A percentile compares a stretch with the other conserved stretches of the same genome.
Evolutionary conservation across 2,888 invertebrate species (phyloP).

Genomic region (Temnothorax unifasciatus): DNA sequence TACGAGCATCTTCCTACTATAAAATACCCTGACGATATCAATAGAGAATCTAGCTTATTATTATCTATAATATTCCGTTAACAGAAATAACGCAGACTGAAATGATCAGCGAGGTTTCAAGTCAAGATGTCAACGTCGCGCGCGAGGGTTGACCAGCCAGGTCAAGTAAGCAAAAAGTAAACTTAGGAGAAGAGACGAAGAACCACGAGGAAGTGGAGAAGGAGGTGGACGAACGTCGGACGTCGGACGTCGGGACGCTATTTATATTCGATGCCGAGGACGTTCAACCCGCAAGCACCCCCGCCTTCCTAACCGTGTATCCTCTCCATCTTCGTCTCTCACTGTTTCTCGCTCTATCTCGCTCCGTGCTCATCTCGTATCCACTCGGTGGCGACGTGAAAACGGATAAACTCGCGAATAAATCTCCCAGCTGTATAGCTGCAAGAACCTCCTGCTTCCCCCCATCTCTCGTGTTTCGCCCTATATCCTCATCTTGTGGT

Average conservation of each 20-base stretch:
- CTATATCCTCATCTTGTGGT: slow-evolving; percentile 45
- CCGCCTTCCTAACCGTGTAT: slow-evolving; percentile 67
- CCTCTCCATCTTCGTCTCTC: slow-evolving; percentile 61
- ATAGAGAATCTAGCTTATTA: background rate
- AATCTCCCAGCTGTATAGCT: slow-evolving; percentile 75
- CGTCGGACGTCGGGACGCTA: slow-evolving; percentile 76
- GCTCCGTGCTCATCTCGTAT: slow-evolving; percentile 64
- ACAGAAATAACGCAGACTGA: slow-evolving; percentile 10
- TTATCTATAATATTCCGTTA: background rate
- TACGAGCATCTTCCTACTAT: background rate
- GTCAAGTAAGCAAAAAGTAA: slow-evolving; percentile 57
- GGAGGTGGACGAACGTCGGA: slow-evolving; percentile 72
- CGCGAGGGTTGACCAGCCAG: slow-evolving; percentile 36
- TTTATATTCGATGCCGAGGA: slow-evolving; percentile 81
- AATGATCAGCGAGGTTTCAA: slow-evolving; percentile 21
- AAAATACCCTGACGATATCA: background rate
- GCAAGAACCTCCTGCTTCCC: slow-evolving; percentile 52
- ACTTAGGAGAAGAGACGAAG: slow-evolving; percentile 55
- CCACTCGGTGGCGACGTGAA: slow-evolving; percentile 74
- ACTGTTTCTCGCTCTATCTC: slow-evolving; percentile 52
- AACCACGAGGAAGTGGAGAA: slow-evolving; percentile 59
- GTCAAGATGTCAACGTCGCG: slow-evolving; percentile 38
- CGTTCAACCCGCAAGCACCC: slow-evolving; percentile 79
- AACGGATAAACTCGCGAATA: slow-evolving; percentile 78
- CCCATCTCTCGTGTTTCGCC: slow-evolving; percentile 30